Base-by-base conservation (phyloP, 2,797 vertebrate genomes). In the Acropternis orthonyx region DNA sequence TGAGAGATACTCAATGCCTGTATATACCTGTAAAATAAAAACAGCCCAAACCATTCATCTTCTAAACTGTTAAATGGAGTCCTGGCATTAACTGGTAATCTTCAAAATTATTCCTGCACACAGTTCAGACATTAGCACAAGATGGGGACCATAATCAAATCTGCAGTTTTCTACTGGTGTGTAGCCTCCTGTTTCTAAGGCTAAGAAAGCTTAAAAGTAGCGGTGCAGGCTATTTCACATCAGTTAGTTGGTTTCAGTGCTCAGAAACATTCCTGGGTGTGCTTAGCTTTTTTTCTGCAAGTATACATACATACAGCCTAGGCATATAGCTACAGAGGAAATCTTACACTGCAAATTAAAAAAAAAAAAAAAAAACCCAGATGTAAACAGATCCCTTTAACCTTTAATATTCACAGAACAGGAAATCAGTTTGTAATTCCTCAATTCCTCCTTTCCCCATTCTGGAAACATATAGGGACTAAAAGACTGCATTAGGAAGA, bases 301-400 rank as follows among this genome's bases (percentile, higher is more conserved):
- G 51, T 10, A 34, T 11, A 51, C 4, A 27, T 13, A 46, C 0
- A 0, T 62, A 76, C 4, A 43, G 52, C 21, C 67, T 36, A 37
- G 43, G 12, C 51, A 12, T 61, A 80, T 21, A 85, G 46, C 13
- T 55, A 48, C 48, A 20, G 56, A 90, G 17, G 11, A 94, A 85
- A 62, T 39, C 23, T 81, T 71, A 77, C 14, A 36, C 9, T 43
- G 10, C 56, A 75, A 69, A 61, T 44, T 41, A 78, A 92, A 56
- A 89, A 83, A 56, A 2, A 89, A 76, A 51, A 2, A 23, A 24
- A 48, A 48, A 24, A 14, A 3, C 46, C 22, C 15, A 77, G 46
- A 23, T 44, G 36, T 59, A 59, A 32, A 65, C 8, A 77, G 46
- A 77, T 52, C 10, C 28, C 39, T 93, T 84, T 54, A 79, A 62